Conservation (phyloP, 2,113 vertebrate genomes). For the Formicarius rufipectus region DNA sequence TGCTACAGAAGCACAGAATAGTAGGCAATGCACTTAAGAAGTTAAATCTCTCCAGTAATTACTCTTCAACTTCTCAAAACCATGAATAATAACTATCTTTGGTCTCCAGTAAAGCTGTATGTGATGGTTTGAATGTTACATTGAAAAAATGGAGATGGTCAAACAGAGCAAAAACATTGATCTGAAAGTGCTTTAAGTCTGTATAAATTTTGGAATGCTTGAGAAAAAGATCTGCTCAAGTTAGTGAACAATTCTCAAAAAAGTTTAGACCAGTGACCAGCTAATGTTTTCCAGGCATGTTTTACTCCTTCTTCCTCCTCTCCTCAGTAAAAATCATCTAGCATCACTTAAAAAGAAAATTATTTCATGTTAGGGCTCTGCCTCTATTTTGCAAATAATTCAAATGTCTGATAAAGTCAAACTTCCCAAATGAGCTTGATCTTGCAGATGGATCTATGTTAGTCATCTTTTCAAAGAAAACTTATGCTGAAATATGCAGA, state of each 20-base stretch:
- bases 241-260: background rate
- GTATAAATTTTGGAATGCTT: background rate
- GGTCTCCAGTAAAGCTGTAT: background rate
- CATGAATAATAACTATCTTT: background rate
- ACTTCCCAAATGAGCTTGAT: background rate
- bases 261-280: background rate
- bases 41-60: background rate
- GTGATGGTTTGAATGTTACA: background rate
- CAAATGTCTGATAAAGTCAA: background rate
- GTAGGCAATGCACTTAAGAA: background rate
- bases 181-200: background rate
- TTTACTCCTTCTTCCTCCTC: background rate
- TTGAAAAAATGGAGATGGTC: background rate
- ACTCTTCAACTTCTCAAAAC: background rate
- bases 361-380: background rate
- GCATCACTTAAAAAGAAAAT: background rate
- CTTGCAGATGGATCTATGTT: background rate
- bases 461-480: constrained; percentile 9
- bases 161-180: background rate
- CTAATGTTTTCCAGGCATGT: background rate
- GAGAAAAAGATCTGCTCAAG: background rate
- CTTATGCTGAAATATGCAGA: background rate
- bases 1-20: background rate
- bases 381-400: background rate
- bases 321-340: background rate